Evolutionary conservation across 2,888 invertebrate species (phyloP).

Genomic region (Phoenoteleia sp.): DNA sequence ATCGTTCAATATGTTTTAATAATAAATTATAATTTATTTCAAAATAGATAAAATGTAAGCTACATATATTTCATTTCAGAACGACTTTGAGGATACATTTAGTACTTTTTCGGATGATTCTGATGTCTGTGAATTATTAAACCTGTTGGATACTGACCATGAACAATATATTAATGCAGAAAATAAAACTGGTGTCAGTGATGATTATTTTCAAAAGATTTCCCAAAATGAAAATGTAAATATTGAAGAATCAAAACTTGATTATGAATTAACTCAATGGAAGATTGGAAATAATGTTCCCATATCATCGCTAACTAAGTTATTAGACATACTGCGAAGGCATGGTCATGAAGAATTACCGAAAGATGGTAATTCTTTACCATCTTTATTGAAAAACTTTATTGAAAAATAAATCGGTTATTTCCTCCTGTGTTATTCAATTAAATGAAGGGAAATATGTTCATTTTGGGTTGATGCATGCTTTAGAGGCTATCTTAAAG

Average conservation of each 20-base stretch:
- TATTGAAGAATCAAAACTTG: background rate
- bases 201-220: background rate
- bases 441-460: slow-evolving; percentile 32
- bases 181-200: background rate
- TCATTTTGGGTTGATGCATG: slow-evolving; percentile 16
- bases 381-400: too few relatives aligned
- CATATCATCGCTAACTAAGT: background rate
- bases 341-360: slow-evolving; percentile 39
- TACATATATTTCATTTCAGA: too few relatives aligned
- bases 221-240: background rate
- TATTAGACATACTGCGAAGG: background rate
- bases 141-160: slow-evolving; percentile 1
- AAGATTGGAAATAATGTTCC: background rate
- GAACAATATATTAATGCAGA: background rate
- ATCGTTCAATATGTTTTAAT: too few relatives aligned
- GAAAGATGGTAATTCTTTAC: slow-evolving; percentile 19
- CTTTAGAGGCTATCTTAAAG: background rate
- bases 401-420: background rate
- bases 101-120: too few relatives aligned
- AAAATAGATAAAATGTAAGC: too few relatives aligned
- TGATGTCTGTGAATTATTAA: background rate
- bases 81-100: too few relatives aligned
- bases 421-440: background rate
- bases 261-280: background rate
- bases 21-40: too few relatives aligned